Percentiles rank a stretch among this genome's conserved stretches.
Evolutionary conservation across 2,888 invertebrate genomes (phyloP).

Genomic region (Cantharis lateralis): DNA sequence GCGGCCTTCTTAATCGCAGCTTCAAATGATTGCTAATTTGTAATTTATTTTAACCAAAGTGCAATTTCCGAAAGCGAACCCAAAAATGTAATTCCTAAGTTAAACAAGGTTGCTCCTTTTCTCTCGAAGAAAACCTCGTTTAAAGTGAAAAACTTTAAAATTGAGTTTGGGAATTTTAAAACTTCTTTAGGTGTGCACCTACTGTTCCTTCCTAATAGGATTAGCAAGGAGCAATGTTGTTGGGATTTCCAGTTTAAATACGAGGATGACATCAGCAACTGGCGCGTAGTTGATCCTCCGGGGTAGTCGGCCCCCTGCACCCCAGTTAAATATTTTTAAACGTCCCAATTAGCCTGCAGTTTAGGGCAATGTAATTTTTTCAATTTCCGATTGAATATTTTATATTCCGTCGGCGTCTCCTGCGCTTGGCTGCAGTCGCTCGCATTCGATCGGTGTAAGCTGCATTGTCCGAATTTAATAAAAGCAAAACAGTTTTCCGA

Average conservation of each 20-base stretch:
- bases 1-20: neutral
- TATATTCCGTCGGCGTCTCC: neutral
- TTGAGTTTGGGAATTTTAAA: slow-evolving; percentile 1
- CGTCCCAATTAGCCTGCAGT: neutral
- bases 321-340: neutral
- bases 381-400: neutral
- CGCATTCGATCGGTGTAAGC: neutral
- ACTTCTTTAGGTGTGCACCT: neutral
- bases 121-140: neutral
- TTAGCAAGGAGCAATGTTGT: neutral
- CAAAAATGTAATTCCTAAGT: neutral
- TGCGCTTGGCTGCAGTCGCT: neutral
- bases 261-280: neutral
- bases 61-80: neutral
- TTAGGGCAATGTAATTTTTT: neutral
- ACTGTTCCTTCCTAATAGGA: neutral
- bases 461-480: neutral
- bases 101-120: neutral
- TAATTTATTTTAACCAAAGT: neutral
- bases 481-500: neutral
- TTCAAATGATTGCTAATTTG: neutral
- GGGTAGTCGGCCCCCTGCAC: no score
- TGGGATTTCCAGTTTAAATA: neutral
- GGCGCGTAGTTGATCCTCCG: no score
- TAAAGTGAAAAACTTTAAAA: neutral